These are phyloP conservation scores for Eilema caniola DNA, from an alignment of 2,888 invertebrate species.

Conservation along the genomic window DNA sequence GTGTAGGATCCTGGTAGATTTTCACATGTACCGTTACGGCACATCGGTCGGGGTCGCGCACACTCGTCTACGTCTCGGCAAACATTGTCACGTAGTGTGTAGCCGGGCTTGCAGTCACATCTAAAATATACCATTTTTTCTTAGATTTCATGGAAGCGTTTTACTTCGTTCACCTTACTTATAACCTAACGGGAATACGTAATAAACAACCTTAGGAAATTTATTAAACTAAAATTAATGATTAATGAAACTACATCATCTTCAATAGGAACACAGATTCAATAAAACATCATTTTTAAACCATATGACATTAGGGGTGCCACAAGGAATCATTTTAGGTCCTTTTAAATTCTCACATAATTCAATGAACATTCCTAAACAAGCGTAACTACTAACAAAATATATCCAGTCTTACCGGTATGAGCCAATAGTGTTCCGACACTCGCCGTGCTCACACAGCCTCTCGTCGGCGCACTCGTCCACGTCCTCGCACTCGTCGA, in stretches of 20 bases:
- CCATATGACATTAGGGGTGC: neutral
- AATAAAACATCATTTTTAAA: neutral
- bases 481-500: constrained; percentile 89
- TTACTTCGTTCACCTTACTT: neutral
- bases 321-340: neutral
- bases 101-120: constrained; percentile 92
- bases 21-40: constrained; percentile 92
- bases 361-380: neutral
- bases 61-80: constrained; percentile 93
- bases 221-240: neutral
- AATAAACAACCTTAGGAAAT: neutral
- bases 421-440: constrained; percentile 92
- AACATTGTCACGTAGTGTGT: constrained; percentile 86
- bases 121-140: constrained; percentile 48
- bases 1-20: constrained; percentile 90
- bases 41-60: constrained; percentile 89
- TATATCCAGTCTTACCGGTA: constrained; percentile 82
- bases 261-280: neutral
- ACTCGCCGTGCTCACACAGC: constrained; percentile 92
- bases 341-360: neutral
- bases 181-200: neutral
- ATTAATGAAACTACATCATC: neutral
- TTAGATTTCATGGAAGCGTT: neutral
- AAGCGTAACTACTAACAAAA: too few species aligned
- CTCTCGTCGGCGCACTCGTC: constrained; percentile 91